Percentiles rank a stretch among this genome's conserved stretches.
phyloP scores from a whole-genome alignment of 2,888 invertebrate species.

The Acronicta leporina region DNA sequence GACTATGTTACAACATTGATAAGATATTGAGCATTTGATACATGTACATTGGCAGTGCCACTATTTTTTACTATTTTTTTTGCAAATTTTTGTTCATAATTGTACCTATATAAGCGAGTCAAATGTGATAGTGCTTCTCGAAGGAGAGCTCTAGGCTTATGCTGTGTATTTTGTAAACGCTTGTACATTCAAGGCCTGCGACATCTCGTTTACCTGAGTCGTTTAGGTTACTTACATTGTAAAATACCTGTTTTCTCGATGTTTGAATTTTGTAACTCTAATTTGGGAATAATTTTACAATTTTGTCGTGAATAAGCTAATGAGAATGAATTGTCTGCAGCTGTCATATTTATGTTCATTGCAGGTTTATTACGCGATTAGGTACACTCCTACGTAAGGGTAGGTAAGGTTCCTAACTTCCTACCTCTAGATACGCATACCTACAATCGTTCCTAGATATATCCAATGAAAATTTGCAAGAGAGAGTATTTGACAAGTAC shows the following conservation, averaged over 20 bases:
- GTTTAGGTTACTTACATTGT: constrained; percentile 81
- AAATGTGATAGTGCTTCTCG: constrained; percentile 67
- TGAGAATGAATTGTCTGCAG: constrained; percentile 55
- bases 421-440: no score
- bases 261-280: constrained; percentile 66
- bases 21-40: no score
- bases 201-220: constrained; percentile 81
- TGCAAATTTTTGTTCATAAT: constrained; percentile 26
- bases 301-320: constrained; percentile 61
- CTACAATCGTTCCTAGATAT: constrained; percentile 2
- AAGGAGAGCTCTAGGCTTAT: constrained; percentile 63
- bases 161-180: constrained; percentile 73
- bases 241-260: constrained; percentile 69
- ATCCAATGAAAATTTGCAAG: constrained; percentile 21
- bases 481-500: constrained; percentile 13
- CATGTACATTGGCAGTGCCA: no score
- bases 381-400: not conserved
- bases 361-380: constrained; percentile 18
- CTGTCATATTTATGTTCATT: constrained; percentile 46
- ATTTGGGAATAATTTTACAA: constrained; percentile 65
- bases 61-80: no score
- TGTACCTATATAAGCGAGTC: constrained; percentile 61
- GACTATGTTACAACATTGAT: no score
- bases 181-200: constrained; percentile 80
- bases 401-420: constrained; percentile 5